Conservation (phyloP, 2,888 invertebrate genomes). For the Mystacides longicornis region DNA sequence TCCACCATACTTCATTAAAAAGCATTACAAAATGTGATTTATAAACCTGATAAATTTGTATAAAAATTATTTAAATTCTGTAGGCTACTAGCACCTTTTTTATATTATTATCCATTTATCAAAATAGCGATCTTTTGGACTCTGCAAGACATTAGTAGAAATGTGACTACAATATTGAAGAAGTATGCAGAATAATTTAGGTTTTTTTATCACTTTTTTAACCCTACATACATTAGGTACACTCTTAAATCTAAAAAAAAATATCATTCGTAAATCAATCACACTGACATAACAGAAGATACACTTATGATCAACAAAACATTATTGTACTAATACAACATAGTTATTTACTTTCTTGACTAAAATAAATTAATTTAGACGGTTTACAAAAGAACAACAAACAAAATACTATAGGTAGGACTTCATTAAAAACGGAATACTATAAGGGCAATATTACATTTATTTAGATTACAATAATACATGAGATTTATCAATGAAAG, state of each 20-base stretch:
- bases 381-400: not conserved
- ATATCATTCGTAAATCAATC: not conserved
- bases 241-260: not conserved
- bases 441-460: not conserved
- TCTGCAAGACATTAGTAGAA: too few relatives aligned
- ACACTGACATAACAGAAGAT: not conserved
- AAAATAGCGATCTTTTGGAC: not conserved
- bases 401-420: not conserved
- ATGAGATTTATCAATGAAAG: too few relatives aligned
- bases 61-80: not conserved
- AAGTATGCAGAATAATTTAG: not conserved
- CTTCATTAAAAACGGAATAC: not conserved
- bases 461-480: not conserved
- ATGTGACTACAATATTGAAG: too few relatives aligned
- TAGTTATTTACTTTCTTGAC: not conserved
- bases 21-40: not conserved
- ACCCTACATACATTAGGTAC: not conserved
- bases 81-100: not conserved
- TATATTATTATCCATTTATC: not conserved
- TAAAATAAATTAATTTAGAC: not conserved
- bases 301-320: not conserved
- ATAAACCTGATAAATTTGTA: not conserved
- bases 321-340: constrained; percentile 1
- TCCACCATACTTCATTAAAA: not conserved
- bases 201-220: not conserved